Evolutionary conservation across 2,797 vertebrate genomes (phyloP), one percentile per base, ranked within the genome.

Genomic region (Erpetoichthys calabaricus): DNA sequence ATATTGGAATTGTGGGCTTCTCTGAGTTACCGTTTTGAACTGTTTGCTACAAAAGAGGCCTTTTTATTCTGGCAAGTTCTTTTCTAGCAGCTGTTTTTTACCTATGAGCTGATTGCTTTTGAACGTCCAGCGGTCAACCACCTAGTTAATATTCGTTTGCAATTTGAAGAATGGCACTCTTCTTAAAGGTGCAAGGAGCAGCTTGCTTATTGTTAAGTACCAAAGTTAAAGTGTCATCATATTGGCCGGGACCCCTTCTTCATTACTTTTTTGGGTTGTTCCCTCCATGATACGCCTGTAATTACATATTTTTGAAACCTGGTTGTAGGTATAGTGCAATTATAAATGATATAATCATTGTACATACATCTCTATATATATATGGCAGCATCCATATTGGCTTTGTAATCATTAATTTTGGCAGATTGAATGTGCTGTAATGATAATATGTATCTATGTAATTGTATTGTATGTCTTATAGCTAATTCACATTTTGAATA

Each of bases 391-490:
- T 89, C 81, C 86, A 84, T 89, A 86, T 80, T 86, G 83, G 89
- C 92, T 94, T 91, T 91, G 83, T 91, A 91, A 89, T 92, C 89
- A 88, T 91, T 77, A 82, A 81, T 89, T 85, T 86, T 86, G 88
- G 88, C 90, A 88, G 86, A 90, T 82, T 91, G 91, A 94, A 93
- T 93, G 92, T 96, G 89, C 80, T 72, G 83, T 92, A 86, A 90
- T 88, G 86, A 86, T 83, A 81, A 82, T 89, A 89, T 91, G 88
- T 94, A 93, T 89, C 88, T 89, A 84, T 90, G 86, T 96, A 89
- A 91, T 86, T 92, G 86, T 91, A 86, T 84, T 83, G 79, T 92
- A 89, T 83, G 89, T 94, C 87, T 81, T 84, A 86, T 83, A 86
- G 86, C 82, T 89, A 85, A 89, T 86, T 88, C 70, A 84, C 80